These are phyloP conservation scores for Clistopyga incitator DNA, from an alignment of 2,888 invertebrate species.

Conservation along the genomic window DNA sequence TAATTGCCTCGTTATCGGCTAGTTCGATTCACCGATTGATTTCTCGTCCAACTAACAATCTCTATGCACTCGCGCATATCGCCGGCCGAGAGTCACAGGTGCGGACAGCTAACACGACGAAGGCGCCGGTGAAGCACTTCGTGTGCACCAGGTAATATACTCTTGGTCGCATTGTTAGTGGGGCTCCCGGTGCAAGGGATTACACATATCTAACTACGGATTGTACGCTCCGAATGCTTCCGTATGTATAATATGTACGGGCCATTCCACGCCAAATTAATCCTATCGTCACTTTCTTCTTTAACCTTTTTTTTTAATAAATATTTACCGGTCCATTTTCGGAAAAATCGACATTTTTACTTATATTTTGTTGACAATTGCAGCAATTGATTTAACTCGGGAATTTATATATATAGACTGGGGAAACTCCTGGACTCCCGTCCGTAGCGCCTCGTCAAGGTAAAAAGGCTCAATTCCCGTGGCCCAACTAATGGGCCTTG, in stretches of 20 bases:
- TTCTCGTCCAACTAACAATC: slow-evolving; percentile 40
- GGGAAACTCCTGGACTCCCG: slow-evolving; percentile 36
- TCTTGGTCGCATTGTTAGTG: slow-evolving; percentile 8
- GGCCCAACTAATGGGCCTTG: slow-evolving; percentile 78
- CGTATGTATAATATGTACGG: not conserved
- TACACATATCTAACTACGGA: slow-evolving; percentile 12
- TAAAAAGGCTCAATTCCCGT: slow-evolving; percentile 78
- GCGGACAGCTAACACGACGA: slow-evolving; percentile 40
- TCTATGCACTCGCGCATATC: slow-evolving; percentile 28
- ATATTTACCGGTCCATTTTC: no score
- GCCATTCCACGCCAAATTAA: not conserved
- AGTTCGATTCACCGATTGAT: slow-evolving; percentile 50
- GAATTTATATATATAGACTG: no score
- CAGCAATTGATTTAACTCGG: slow-evolving; percentile 22
- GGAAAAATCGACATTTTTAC: no score
- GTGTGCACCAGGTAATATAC: slow-evolving; percentile 1
- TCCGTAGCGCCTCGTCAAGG: slow-evolving; percentile 67
- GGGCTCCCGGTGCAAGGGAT: slow-evolving; percentile 9
- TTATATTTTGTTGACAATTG: no score
- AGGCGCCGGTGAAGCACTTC: slow-evolving; percentile 18
- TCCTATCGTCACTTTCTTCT: not conserved
- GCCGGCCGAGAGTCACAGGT: slow-evolving; percentile 38
- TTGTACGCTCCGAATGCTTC: not conserved
- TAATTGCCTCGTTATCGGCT: slow-evolving; percentile 65
- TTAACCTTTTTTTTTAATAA: not conserved